Evolutionary conservation across 2,888 invertebrate genomes (phyloP).

Genomic region (Dynastes tityus): DNA sequence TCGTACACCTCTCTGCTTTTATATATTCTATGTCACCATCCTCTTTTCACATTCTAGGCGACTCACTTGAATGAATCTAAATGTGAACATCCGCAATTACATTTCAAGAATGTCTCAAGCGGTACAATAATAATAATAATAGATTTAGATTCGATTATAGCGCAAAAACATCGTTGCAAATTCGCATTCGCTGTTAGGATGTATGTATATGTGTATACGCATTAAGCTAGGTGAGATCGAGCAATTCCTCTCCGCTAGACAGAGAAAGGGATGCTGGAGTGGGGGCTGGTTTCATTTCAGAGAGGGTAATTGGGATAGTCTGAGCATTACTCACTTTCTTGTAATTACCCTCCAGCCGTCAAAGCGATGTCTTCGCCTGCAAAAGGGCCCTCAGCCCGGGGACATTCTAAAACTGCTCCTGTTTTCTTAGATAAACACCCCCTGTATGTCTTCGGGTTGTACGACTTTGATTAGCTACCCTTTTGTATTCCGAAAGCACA

Average conservation of each 20-base stretch:
- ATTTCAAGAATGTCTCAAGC: constrained; percentile 16
- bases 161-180: background rate
- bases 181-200: background rate
- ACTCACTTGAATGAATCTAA: constrained; percentile 27
- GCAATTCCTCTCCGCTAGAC: constrained; percentile 48
- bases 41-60: constrained; percentile 29
- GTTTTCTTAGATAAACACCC: constrained; percentile 60
- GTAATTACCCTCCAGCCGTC: constrained; percentile 70
- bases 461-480: constrained; percentile 51
- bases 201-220: background rate
- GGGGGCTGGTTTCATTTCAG: constrained; percentile 51
- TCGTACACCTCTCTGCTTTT: constrained; percentile 44
- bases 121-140: constrained; percentile 12
- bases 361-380: constrained; percentile 69
- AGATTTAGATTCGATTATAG: constrained; percentile 13
- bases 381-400: constrained; percentile 66
- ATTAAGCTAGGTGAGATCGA: constrained; percentile 51
- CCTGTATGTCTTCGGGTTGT: constrained; percentile 55
- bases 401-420: constrained; percentile 65
- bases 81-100: constrained; percentile 36
- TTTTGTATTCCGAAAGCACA: constrained; percentile 38
- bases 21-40: constrained; percentile 50
- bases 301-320: constrained; percentile 68
- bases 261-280: background rate
- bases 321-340: constrained; percentile 69